Percentiles rank a stretch among this genome's conserved stretches.
These are phyloP conservation scores for Chaitophorus viminalis DNA, from an alignment of 2,888 invertebrate species.

Conservation along the genomic window DNA sequence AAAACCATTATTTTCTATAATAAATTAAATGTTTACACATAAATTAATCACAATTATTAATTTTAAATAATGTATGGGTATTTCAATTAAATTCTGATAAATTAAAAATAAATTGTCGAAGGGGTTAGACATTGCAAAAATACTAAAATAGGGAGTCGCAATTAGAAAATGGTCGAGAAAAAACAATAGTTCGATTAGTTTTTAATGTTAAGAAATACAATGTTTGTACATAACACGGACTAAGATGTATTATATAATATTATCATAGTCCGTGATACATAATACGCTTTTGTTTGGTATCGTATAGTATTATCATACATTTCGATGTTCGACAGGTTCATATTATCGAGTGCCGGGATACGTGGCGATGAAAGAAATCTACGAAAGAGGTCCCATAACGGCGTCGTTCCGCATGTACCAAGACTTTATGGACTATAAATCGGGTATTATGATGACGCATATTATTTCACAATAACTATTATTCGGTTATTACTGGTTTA, in stretches of 20 bases:
- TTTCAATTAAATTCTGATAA: too few species aligned
- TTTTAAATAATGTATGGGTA: too few species aligned
- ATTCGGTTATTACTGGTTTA: not conserved
- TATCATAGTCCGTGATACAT: too few species aligned
- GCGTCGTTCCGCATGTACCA: conserved; percentile 58
- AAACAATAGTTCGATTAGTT: not conserved
- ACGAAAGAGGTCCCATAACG: conserved; percentile 62
- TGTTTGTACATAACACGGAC: too few species aligned
- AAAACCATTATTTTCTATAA: too few species aligned
- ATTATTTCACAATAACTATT: not conserved
- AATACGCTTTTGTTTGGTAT: not conserved
- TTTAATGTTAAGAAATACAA: not conserved
- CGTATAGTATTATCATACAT: not conserved
- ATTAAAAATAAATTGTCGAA: too few species aligned
- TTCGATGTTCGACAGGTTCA: not conserved
- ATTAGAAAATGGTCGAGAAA: too few species aligned
- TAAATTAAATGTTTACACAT: too few species aligned
- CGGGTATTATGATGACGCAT: conserved; percentile 39
- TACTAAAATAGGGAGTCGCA: too few species aligned
- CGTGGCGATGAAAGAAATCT: conserved; percentile 59
- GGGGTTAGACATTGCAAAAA: too few species aligned
- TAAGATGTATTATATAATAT: too few species aligned
- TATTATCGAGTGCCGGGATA: conserved; percentile 37
- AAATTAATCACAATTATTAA: too few species aligned
- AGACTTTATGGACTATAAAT: conserved; percentile 62